Base-by-base conservation (phyloP, 1,140 invertebrate species). In the Nephila pilipes region DNA sequence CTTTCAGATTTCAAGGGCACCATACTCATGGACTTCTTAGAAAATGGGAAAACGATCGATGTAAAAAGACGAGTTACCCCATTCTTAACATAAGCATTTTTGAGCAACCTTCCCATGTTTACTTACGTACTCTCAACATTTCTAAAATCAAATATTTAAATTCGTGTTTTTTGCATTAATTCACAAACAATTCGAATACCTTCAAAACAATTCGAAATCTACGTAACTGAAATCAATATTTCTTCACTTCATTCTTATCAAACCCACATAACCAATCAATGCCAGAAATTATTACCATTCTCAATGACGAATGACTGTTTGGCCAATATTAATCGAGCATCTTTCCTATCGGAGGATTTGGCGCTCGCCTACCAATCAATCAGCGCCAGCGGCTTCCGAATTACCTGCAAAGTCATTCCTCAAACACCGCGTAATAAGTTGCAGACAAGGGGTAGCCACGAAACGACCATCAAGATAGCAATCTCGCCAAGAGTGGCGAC, bases 401-500 rank as follows among this genome's bases (percentile, higher is more conserved):
- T 87, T 60, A 87, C 58, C 58, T 63, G 85, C 58, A 25, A 54
- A 69, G 58, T 20, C 58, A 87, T 87, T 58, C 85, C 57, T 87
- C 85, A 87, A 87, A 87, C 58, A 29, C 20, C 20, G 32, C 32
- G 58, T 65, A 63, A 87, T 87, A 87, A 87, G 55, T 58, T 16
- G 58, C 22, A 46, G 60, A 87, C 57, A 65, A 58, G 32, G 57
- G 60, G 55, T 22, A 87, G 85, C 85, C 83, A 60, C 83, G 83
- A 85, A 85, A 55, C 55, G 32, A 87, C 85, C 85, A 87, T 87
- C 85, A 85, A 85, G 83, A 85, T 85, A 57, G 55, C 55, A 85
- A 85, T 85, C 83, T 57, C 54, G 83, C 83, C 83, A 85, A 85
- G 60, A n/a, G 58, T 36, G 85, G 85, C 85, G 85, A 87, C 85